Conservation (phyloP, 2,113 vertebrate genomes). For the Xiphophorus couchianus region DNA sequence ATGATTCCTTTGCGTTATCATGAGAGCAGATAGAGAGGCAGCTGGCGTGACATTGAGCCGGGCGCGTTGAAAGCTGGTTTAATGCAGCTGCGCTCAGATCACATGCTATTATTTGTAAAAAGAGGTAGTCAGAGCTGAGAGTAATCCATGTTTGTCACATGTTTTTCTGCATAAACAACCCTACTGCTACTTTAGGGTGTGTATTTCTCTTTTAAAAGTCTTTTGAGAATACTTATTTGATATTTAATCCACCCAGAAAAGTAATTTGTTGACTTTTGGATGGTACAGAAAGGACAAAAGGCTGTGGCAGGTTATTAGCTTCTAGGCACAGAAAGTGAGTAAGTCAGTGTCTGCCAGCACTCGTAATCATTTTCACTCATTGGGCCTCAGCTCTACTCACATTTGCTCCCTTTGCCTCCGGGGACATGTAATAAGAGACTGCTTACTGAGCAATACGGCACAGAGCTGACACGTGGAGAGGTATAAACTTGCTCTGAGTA, state of each 20-base stretch:
- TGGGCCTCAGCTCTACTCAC: slow-evolving; percentile 8
- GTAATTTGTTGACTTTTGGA: no score
- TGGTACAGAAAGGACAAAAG: slow-evolving; percentile 34
- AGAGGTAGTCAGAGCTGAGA: slow-evolving; percentile 59
- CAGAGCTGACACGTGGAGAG: slow-evolving; percentile 42
- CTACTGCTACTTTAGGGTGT: slow-evolving; percentile 10
- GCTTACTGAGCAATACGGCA: slow-evolving; percentile 6
- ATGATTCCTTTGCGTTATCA: neutral
- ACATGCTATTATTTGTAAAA: slow-evolving; percentile 67
- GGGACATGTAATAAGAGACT: slow-evolving; percentile 41
- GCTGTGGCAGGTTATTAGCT: slow-evolving; percentile 15
- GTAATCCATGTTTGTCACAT: slow-evolving; percentile 30
- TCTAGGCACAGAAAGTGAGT: neutral
- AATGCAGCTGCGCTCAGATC: slow-evolving; percentile 57
- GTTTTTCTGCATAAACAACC: neutral
- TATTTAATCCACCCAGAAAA: neutral
- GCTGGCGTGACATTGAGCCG: slow-evolving; percentile 29
- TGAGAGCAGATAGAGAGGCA: slow-evolving; percentile 14
- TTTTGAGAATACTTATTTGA: neutral
- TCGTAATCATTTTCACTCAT: slow-evolving; percentile 18
- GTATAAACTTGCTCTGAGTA: slow-evolving; percentile 28
- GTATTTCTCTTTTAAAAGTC: neutral
- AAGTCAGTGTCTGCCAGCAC: slow-evolving; percentile 5
- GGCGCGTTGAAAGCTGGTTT: slow-evolving; percentile 34
- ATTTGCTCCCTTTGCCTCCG: slow-evolving; percentile 4